Evolutionary conservation across 2,113 vertebrate species (phyloP).

Genomic region (Syngnathus scovelli): DNA sequence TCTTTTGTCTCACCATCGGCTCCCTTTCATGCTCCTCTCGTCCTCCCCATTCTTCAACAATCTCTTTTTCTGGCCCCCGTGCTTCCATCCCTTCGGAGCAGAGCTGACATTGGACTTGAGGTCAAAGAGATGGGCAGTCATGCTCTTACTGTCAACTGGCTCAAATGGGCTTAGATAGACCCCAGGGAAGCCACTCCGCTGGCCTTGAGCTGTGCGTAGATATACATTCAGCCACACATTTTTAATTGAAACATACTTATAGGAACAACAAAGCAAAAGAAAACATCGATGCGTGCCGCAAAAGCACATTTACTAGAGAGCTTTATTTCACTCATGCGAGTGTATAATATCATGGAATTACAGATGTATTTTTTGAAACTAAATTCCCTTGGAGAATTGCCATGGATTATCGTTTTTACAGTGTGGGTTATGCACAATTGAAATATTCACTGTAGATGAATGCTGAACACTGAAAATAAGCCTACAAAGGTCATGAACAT

Average conservation of each 20-base stretch:
- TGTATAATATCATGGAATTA: slow-evolving; percentile 32
- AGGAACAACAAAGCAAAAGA: neutral
- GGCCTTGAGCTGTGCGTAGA: slow-evolving; percentile 33
- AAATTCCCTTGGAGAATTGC: slow-evolving; percentile 31
- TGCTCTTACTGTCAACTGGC: slow-evolving; percentile 56
- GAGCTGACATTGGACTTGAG: slow-evolving; percentile 69
- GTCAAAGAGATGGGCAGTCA: slow-evolving; percentile 68
- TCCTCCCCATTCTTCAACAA: slow-evolving; percentile 37
- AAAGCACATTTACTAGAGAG: neutral
- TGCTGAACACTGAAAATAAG: slow-evolving; percentile 17
- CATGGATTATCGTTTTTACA: slow-evolving; percentile 40
- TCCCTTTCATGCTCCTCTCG: slow-evolving; percentile 27
- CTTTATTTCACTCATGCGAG: slow-evolving; percentile 15
- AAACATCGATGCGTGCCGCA: neutral
- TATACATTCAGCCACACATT: slow-evolving; percentile 26
- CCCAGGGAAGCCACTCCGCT: slow-evolving; percentile 48
- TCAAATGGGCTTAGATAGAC: slow-evolving; percentile 65
- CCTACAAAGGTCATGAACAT: slow-evolving; percentile 18
- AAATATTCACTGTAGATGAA: slow-evolving; percentile 22
- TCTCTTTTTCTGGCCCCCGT: slow-evolving; percentile 54
- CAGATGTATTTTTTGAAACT: slow-evolving; percentile 27
- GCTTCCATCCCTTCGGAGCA: slow-evolving; percentile 53
- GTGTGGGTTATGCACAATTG: slow-evolving; percentile 20
- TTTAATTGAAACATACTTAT: slow-evolving; percentile 7
- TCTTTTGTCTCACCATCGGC: slow-evolving; percentile 33